A percentile compares a stretch with the other conserved stretches of the same genome.
These are phyloP conservation scores for Lagorchestes hirsutus DNA, from an alignment of 2,797 vertebrate genomes.

Conservation along the genomic window DNA sequence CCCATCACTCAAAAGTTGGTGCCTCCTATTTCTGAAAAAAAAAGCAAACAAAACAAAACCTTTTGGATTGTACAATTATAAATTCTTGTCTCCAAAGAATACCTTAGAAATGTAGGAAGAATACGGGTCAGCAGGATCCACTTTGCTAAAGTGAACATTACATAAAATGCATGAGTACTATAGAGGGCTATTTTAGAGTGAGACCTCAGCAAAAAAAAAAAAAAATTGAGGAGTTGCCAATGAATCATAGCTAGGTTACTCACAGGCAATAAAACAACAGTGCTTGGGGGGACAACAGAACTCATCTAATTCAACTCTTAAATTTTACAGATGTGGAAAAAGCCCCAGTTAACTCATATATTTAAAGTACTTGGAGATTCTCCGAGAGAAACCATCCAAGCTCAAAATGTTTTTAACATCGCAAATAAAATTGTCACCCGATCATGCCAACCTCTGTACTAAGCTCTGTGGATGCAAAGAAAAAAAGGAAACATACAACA, in stretches of 20 bases:
- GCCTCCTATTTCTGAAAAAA: not conserved
- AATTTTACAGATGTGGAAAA: not conserved
- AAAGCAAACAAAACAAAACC: no score
- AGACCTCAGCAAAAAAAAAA: not conserved
- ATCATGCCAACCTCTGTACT: not conserved
- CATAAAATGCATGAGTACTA: not conserved
- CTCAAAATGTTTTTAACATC: not conserved
- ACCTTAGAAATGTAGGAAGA: not conserved
- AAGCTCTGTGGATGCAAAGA: not conserved
- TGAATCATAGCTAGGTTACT: not conserved
- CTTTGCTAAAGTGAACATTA: not conserved
- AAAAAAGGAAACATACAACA: not conserved
- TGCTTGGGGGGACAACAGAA: not conserved
- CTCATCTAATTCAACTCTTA: not conserved
- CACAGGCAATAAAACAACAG: not conserved
- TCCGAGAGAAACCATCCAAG: not conserved
- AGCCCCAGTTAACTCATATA: no score
- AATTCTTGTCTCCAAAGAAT: slow-evolving; percentile 17
- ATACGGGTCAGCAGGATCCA: not conserved
- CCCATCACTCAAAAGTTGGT: not conserved
- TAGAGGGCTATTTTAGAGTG: not conserved
- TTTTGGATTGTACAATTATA: slow-evolving; percentile 20
- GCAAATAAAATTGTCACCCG: not conserved
- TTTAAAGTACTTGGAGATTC: not conserved
- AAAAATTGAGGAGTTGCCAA: not conserved